Conservation (phyloP, 2,113 vertebrate genomes). For the Callospermophilus lateralis region DNA sequence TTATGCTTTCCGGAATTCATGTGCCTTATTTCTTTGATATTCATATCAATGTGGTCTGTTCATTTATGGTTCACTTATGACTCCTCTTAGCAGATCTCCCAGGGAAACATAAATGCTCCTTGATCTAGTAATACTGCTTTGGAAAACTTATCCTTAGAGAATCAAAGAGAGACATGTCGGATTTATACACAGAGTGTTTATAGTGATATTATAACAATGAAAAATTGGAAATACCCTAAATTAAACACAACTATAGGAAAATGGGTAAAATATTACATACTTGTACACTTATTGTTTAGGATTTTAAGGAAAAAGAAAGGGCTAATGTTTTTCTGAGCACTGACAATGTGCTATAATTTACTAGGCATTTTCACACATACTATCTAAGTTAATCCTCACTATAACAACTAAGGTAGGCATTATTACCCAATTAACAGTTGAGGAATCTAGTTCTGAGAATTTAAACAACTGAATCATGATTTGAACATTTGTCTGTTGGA, state of each 20-base stretch:
- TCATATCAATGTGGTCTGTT: conserved; percentile 20
- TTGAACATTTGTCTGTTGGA: background rate
- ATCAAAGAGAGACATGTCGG: conserved; percentile 54
- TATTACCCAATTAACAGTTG: conserved; percentile 7
- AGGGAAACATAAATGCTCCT: conserved; percentile 49
- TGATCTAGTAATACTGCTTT: conserved; percentile 62
- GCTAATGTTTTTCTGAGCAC: conserved; percentile 35
- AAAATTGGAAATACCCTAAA: conserved; percentile 56
- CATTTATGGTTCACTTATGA: conserved; percentile 43
- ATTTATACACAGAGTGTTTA: conserved; percentile 27
- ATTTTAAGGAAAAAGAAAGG: conserved; percentile 52
- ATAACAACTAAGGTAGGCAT: background rate
- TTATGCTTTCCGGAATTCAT: conserved; percentile 52
- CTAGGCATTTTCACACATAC: conserved; percentile 6
- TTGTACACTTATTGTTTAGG: conserved; percentile 34
- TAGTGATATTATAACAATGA: conserved; percentile 41
- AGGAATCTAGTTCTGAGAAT: conserved; percentile 54
- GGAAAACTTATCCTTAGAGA: conserved; percentile 45
- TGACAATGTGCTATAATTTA: conserved; percentile 40
- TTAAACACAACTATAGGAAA: conserved; percentile 39
- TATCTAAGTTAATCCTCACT: conserved; percentile 22
- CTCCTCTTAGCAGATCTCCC: conserved; percentile 36
- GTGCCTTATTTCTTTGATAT: conserved; percentile 48
- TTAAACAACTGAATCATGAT: conserved; percentile 23
- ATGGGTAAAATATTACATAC: conserved; percentile 56